Base-by-base conservation (phyloP, 2,113 vertebrate species). In the Apteryx mantelli region DNA sequence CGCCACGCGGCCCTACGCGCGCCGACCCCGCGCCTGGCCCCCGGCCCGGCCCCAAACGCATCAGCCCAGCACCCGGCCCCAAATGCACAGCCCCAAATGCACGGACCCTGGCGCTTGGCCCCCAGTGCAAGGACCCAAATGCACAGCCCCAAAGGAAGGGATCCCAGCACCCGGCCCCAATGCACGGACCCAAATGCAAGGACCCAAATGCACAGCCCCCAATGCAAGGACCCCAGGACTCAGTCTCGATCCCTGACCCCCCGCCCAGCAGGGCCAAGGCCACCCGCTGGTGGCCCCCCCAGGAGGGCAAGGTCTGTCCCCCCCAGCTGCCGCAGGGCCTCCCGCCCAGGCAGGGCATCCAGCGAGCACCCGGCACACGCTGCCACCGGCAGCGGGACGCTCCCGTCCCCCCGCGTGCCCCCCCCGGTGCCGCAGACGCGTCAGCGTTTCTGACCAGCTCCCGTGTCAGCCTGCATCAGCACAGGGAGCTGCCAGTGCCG, bases 401-500 rank as follows among this genome's bases (percentile, higher is more conserved):
- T 46, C 75, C 32, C 34, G 53, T 55, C 36, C 70, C 19, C 58
- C 63, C 56, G 38, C 68, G 53, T 40, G 42, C 42, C 40, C 73
- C 28, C 63, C 79, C 64, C 30, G 44, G 77, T 58, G 36, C 52
- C 15, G 64, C 28, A 44, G 65, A 74, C 79, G 50, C 77, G 75
- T 82, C 75, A 83, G 69, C 86, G 76, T 81, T 86, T 91, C n/a
- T n/a, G n/a, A n/a, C n/a, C n/a, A n/a, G 75, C 52, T 75, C 60
- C 55, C 68, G 64, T 91, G 94, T 95, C 96, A 91, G 55, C 82
- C 88, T 75, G 84, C 78, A 95, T 95, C 91, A 93, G 78, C 56
- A 36, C 76, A 32, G 52, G 56, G 53, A 56, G 73, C 22, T 84
- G 52, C 36, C 36, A 38, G 7, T 38, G 36, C 36, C 36, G 7